These are phyloP conservation scores for Craniophora ligustri DNA, from an alignment of 2,888 invertebrate genomes.

Conservation along the genomic window DNA sequence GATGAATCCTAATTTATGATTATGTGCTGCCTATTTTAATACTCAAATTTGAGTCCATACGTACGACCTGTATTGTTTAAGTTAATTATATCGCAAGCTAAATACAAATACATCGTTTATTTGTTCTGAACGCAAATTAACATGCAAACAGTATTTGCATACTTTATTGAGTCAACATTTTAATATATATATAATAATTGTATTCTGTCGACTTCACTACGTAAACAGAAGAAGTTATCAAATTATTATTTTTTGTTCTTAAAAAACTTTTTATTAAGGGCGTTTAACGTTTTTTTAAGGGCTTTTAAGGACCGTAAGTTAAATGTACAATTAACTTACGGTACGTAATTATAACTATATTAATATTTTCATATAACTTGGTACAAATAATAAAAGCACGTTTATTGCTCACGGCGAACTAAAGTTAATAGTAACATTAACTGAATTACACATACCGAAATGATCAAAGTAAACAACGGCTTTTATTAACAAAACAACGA, in stretches of 20 bases:
- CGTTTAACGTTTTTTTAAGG: no score
- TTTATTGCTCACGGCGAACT: not conserved
- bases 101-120: not conserved
- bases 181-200: not conserved
- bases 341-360: no score
- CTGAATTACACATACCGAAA: not conserved
- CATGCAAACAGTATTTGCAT: slow-evolving; percentile 8
- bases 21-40: not conserved
- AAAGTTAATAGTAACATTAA: slow-evolving; percentile 1
- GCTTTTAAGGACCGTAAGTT: no score
- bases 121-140: not conserved
- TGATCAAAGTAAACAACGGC: not conserved
- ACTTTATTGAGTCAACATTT: not conserved
- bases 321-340: no score
- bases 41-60: not conserved
- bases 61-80: not conserved
- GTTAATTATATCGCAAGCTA: not conserved
- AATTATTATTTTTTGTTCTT: not conserved
- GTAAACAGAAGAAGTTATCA: no score
- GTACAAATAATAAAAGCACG: not conserved
- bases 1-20: not conserved
- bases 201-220: not conserved
- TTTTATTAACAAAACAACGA: slow-evolving; percentile 8
- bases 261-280: no score
- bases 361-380: not conserved